Percentiles rank a stretch among this genome's conserved stretches.
phyloP scores from a whole-genome alignment of 2,797 vertebrate genomes.

The Paedocypris micromegethes region DNA sequence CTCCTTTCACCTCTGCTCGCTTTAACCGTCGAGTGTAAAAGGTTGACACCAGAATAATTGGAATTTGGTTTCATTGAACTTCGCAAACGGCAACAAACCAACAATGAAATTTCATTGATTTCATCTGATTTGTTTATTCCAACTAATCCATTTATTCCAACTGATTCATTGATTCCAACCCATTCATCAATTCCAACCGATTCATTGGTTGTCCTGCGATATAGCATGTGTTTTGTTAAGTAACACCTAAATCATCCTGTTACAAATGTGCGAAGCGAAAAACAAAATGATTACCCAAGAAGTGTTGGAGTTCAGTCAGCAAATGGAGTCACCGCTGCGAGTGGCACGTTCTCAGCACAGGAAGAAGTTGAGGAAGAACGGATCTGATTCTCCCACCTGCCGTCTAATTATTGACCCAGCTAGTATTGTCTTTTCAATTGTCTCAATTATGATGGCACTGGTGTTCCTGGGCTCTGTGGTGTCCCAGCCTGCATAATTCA shows the following conservation, averaged over 20 bases:
- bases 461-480: conserved; percentile 71
- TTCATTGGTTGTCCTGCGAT: no score
- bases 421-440: conserved; percentile 78
- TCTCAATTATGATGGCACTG: conserved; percentile 79
- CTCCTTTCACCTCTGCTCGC: conserved; percentile 2
- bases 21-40: not conserved
- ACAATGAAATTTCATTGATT: no score
- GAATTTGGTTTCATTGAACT: no score
- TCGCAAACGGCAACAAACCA: no score
- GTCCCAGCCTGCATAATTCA: conserved; percentile 74
- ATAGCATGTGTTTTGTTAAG: no score
- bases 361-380: conserved; percentile 55
- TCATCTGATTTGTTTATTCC: no score
- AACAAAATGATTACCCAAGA: conserved; percentile 14
- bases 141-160: no score
- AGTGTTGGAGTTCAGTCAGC: not conserved
- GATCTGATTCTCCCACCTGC: conserved; percentile 68
- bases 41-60: no score
- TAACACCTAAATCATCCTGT: not conserved
- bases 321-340: conserved; percentile 14
- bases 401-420: conserved; percentile 77
- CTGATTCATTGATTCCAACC: no score
- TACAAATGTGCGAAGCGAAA: conserved; percentile 7
- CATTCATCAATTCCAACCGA: no score
- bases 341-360: conserved; percentile 3